These are phyloP conservation scores for Buphagus erythrorhynchus DNA, from an alignment of 2,797 vertebrate genomes.

Conservation along the genomic window DNA sequence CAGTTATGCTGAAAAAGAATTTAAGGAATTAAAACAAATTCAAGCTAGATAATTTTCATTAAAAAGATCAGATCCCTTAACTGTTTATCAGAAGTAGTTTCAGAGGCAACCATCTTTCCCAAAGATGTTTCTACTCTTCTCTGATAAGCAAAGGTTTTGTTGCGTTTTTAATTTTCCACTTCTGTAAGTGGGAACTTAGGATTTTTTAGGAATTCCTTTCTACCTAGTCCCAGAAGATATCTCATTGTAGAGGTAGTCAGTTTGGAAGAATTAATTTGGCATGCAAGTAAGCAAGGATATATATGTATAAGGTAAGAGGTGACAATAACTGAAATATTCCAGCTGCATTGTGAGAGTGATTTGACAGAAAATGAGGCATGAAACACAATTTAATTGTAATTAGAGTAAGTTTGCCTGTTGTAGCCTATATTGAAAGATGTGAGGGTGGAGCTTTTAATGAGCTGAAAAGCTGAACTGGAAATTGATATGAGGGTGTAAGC, in stretches of 20 bases:
- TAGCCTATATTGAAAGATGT: neutral
- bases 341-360: neutral
- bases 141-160: neutral
- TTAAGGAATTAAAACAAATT: neutral
- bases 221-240: neutral
- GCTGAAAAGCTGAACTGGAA: neutral
- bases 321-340: neutral
- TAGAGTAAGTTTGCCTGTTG: neutral
- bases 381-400: neutral
- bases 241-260: neutral
- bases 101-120: neutral
- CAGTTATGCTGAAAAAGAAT: neutral
- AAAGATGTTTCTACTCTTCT: neutral
- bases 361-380: neutral
- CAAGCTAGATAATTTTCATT: neutral
- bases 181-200: neutral
- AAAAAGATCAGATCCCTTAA: neutral
- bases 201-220: neutral
- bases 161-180: neutral
- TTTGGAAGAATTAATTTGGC: neutral
- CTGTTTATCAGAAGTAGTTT: neutral
- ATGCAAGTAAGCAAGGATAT: neutral
- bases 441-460: no score
- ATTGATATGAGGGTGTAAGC: neutral
- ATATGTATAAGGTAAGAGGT: neutral